Evolutionary conservation across 1,140 invertebrate genomes (phyloP), one percentile per base, ranked within the genome.

Genomic region (Laupala kohalensis): DNA sequence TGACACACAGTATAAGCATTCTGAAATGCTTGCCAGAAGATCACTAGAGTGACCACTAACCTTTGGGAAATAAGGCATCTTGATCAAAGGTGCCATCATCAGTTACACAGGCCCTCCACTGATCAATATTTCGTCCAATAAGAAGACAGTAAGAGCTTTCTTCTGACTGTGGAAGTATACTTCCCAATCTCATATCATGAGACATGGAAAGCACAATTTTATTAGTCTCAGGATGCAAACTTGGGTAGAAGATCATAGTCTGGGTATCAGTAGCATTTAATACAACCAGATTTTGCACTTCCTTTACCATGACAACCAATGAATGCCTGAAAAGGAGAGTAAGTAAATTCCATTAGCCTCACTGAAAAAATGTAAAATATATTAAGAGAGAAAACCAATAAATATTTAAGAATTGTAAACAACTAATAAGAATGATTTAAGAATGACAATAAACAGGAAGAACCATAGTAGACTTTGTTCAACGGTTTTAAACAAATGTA

Each of bases 51-150:
- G 37, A 62, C 9, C 9, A 53, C 37, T 13, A 53, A 53, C 37
- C 80, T 77, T 86, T 84, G 12, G 80, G 78, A 72, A 80, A 79
- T 24, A 83, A 75, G 15, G 79, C 73, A 74, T 82, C 81, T 0
- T 78, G 74, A 70, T 77, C 74, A 37, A 81, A 78, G 15, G 76
- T 72, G 9, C 71, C 74, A 69, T 76, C 77, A 53, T 74, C 76
- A 30, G 77, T 77, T 64, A 76, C 37, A 12, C 78, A 83, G 19
- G 80, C 78, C 75, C 83, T 85, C 88, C 89, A 90, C 70, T 89
- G 87, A 65, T 82, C 79, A 72, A 86, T 83, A 79, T 89, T 89
- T 74, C 89, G 81, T 3, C 85, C 86, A 69, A 91, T 80, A 24
- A 90, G 77, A 64, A 90, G 80, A 79, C 84, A 83, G 30, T 80